Conservation (phyloP, 1,140 invertebrate species). For the Onthophagus taurus region DNA sequence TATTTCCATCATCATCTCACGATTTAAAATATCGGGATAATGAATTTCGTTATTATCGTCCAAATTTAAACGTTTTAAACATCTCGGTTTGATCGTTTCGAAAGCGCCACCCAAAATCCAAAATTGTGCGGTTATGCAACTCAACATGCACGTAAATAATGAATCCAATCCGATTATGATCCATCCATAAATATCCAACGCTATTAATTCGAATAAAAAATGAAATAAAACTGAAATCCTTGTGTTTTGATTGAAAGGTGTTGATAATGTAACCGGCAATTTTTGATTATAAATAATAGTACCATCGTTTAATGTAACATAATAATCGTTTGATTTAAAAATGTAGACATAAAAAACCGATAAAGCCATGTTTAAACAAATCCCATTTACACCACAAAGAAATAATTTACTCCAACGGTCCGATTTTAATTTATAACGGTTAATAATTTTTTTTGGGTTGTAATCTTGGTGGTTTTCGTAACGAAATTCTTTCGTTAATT, state of each 20-base stretch:
- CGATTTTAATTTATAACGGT: not conserved
- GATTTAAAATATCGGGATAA: slow-evolving; percentile 10
- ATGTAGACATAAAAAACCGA: not conserved
- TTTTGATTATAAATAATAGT: not conserved
- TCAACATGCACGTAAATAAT: slow-evolving; percentile 15
- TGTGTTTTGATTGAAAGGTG: not conserved
- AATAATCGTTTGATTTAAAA: not conserved
- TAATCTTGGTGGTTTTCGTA: slow-evolving; percentile 1
- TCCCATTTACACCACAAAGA: not conserved
- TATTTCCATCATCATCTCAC: slow-evolving; percentile 18
- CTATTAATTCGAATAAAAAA: not conserved
- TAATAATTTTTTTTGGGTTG: not conserved
- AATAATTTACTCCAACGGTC: not conserved
- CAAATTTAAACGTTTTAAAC: slow-evolving; percentile 14
- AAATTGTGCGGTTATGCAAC: slow-evolving; percentile 16
- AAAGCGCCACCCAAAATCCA: slow-evolving; percentile 17
- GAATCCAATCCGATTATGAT: slow-evolving; percentile 14
- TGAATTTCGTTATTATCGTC: slow-evolving; percentile 11
- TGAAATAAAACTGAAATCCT: not conserved
- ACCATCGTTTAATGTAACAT: not conserved
- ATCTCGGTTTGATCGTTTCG: slow-evolving; percentile 17
- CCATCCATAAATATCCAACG: not conserved
- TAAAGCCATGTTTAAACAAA: not conserved
- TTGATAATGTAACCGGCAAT: not conserved
- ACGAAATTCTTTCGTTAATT: not conserved